phyloP scores from a whole-genome alignment of 2,888 invertebrate genomes.

The Pristionchus japonicus region DNA sequence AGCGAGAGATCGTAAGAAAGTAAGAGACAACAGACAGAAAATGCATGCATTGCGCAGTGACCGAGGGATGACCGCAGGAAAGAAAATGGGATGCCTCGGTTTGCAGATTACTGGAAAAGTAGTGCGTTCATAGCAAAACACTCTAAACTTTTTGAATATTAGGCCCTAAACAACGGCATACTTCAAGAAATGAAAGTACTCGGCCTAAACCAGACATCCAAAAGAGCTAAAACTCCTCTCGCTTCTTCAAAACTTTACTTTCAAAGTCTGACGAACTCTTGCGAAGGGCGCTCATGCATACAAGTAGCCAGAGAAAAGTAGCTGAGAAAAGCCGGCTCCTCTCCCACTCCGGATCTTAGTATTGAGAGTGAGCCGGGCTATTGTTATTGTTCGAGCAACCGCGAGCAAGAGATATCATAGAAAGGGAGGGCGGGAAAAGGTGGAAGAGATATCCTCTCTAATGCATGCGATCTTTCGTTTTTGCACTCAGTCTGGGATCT shows the following conservation, averaged over 20 bases:
- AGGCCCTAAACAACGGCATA: too few relatives aligned
- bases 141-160: too few relatives aligned
- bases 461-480: too few relatives aligned
- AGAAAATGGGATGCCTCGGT: background rate
- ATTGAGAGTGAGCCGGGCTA: background rate
- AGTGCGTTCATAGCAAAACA: too few relatives aligned
- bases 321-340: background rate
- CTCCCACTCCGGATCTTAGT: background rate
- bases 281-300: background rate
- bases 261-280: background rate
- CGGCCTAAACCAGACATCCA: too few relatives aligned
- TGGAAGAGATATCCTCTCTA: too few relatives aligned
- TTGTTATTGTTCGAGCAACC: background rate
- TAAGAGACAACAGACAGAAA: background rate
- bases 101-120: too few relatives aligned
- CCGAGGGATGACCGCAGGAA: background rate
- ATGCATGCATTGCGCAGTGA: background rate
- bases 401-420: background rate
- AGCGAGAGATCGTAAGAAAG: background rate
- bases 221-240: too few relatives aligned
- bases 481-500: too few relatives aligned
- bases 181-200: too few relatives aligned
- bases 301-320: background rate
- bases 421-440: background rate
- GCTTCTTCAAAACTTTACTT: background rate